These are phyloP conservation scores for Etheostoma spectabile DNA, from an alignment of 2,113 vertebrate genomes.

Conservation along the genomic window DNA sequence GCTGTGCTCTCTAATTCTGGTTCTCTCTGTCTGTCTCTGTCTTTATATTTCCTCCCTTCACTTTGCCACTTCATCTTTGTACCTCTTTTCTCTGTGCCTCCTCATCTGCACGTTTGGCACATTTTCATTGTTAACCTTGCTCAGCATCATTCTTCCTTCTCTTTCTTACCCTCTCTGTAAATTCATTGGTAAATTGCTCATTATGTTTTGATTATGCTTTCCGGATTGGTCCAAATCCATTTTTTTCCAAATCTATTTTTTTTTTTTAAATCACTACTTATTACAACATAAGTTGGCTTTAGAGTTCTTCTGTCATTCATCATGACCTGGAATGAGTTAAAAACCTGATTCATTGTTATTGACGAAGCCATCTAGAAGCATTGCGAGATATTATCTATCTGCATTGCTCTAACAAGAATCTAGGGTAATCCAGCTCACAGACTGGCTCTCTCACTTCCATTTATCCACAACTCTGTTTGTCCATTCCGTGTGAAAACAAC, in stretches of 20 bases:
- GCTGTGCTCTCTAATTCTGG: constrained; percentile 42
- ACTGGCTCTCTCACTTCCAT: constrained; percentile 25
- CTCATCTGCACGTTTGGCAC: not conserved
- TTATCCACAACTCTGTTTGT: constrained; percentile 21
- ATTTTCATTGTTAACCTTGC: not conserved
- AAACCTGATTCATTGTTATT: not conserved
- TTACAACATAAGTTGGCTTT: not conserved
- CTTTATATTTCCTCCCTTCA: not conserved
- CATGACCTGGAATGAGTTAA: not conserved
- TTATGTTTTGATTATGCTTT: not conserved
- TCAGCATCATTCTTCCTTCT: not conserved
- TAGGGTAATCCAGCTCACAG: constrained; percentile 33
- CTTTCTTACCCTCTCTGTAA: not conserved
- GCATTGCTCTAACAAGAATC: constrained; percentile 8
- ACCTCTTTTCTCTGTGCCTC: not conserved
- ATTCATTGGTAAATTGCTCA: not conserved
- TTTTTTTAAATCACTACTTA: not conserved
- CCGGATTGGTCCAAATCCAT: not conserved
- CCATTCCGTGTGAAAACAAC: constrained; percentile 72
- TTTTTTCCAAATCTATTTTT: not conserved
- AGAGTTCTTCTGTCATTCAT: not conserved
- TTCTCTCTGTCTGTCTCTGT: constrained; percentile 25
- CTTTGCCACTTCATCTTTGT: not conserved
- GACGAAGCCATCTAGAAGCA: not conserved
- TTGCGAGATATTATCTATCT: constrained; percentile 15